Percentiles rank a stretch among this genome's conserved stretches.
Conservation (phyloP, 2,797 vertebrate genomes). For the Eospalax fontanierii region DNA sequence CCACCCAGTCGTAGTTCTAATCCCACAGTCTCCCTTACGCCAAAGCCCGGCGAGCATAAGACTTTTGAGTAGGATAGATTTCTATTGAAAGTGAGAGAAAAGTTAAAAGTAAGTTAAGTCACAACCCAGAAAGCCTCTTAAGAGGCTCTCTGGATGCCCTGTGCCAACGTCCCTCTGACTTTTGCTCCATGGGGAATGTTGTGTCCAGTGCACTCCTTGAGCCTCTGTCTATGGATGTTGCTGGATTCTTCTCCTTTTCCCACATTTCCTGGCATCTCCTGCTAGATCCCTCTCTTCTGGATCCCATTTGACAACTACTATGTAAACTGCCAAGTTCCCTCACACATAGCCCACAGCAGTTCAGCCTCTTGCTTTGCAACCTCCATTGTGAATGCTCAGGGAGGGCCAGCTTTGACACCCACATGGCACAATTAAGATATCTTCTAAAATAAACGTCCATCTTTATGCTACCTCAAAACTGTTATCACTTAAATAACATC, state of each 20-base stretch:
- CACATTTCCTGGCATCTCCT: not conserved
- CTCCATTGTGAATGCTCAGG: not conserved
- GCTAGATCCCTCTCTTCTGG: not conserved
- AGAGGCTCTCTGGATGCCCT: not conserved
- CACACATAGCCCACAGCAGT: not conserved
- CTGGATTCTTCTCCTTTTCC: not conserved
- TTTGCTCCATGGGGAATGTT: not conserved
- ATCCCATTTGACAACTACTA: not conserved
- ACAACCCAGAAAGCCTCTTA: not conserved
- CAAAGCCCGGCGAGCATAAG: not conserved
- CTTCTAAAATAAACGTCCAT: conserved; percentile 25
- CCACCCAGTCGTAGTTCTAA: not conserved
- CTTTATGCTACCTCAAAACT: not conserved
- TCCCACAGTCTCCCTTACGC: not conserved
- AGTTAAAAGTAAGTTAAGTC: not conserved
- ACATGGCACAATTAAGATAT: not conserved
- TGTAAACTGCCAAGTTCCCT: not conserved
- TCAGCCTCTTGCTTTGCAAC: not conserved
- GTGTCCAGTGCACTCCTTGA: not conserved
- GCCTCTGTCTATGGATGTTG: not conserved
- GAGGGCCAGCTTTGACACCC: not conserved
- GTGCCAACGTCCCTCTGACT: not conserved
- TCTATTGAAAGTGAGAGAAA: conserved; percentile 11
- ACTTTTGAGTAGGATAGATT: not conserved
- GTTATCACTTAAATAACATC: no score